Base-by-base conservation (phyloP, 2,888 invertebrate genomes). In the Mythimna pallens region DNA sequence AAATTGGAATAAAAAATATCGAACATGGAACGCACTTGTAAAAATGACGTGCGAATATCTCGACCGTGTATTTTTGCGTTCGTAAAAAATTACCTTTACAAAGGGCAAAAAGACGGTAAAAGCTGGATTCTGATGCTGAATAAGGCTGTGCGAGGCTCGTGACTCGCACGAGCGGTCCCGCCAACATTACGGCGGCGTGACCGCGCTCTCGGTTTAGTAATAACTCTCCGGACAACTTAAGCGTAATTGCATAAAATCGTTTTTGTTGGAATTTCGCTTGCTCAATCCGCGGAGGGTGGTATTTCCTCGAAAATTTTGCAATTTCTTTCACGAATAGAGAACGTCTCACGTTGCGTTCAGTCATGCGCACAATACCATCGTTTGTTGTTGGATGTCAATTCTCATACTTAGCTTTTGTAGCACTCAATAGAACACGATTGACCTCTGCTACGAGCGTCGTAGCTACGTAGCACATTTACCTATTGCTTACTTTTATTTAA, bases 161-260 rank as follows among this genome's bases (percentile, higher is more conserved):
- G 94, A 94, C 94, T 94, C 88, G 91, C 89, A 89, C 90, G 87
- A 89, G 87, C 89, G 83, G 75, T 81, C 86, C 83, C 78, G 73
- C 80, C 80, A 87, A 84, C 87, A 88, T 87, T 85, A 86, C 78
- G 70, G 79, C 89, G 83, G 86, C 91, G 94, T 94, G 94, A 94
- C 94, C 91, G 91, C 90, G 88, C 90, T 90, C 91, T 90, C 89
- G 88, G 91, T 92, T 92, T 92, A 92, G 95, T 94, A 95, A 95
- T 94, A 94, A 94, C 92, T 93, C 93, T 90, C 88, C 90, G 90
- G 90, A 91, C 92, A 93, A 94, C 91, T 93, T 93, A 91, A 92
- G 89, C 91, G 93, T 94, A 95, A 95, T 95, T 95, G 94, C 94
- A 94, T 93, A 92, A 94, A 94, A 95, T 93, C 93, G 94, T 93